Evolutionary conservation across 2,797 vertebrate species (phyloP).

Genomic region (Pseudotriccus pelzelni): DNA sequence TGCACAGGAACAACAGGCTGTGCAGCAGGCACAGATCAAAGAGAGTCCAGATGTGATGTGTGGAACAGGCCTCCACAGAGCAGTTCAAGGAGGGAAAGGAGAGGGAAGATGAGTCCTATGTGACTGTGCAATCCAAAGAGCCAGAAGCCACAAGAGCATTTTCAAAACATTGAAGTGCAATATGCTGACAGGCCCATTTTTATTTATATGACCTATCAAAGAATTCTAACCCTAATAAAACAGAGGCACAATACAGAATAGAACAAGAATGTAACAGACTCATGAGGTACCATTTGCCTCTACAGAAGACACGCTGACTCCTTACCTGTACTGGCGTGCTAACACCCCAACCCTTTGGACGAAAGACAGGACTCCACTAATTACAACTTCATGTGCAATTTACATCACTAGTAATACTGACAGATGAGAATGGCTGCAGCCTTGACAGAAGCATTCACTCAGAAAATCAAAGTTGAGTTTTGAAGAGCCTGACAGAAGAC

Average conservation of each 20-base stretch:
- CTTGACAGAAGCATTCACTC: background rate
- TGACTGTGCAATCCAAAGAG: background rate
- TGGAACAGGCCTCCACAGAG: background rate
- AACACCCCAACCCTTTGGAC: background rate
- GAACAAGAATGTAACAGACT: background rate
- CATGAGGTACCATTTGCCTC: background rate
- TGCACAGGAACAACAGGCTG: background rate
- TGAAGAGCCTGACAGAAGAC: background rate
- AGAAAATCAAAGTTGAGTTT: background rate
- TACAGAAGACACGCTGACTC: background rate
- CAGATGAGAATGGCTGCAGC: background rate
- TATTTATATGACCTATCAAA: background rate
- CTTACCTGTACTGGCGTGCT: background rate
- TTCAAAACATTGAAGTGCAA: background rate
- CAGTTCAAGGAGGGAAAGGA: background rate
- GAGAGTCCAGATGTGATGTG: too few species aligned
- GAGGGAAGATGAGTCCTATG: background rate
- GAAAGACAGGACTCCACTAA: background rate
- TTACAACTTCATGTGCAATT: background rate
- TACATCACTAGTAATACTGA: background rate
- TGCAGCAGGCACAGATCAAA: background rate
- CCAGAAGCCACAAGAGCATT: background rate
- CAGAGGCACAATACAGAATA: background rate
- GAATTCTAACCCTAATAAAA: background rate
- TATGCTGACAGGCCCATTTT: background rate